Percentiles rank a stretch among this genome's conserved stretches.
These are phyloP conservation scores for Promerops cafer DNA, from an alignment of 2,113 vertebrate genomes.

Conservation along the genomic window DNA sequence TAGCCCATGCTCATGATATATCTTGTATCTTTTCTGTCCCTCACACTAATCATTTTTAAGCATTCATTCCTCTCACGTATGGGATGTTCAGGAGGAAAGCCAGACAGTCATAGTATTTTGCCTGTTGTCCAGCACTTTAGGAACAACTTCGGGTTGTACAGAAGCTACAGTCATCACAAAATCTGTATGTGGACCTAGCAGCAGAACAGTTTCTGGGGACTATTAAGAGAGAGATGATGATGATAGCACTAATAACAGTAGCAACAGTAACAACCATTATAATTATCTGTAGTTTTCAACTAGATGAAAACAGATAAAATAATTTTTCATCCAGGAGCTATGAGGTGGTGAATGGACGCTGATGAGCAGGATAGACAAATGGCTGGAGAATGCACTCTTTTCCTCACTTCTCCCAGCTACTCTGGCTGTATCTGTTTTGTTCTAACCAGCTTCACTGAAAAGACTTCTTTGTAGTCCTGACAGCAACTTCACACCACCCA, in stretches of 20 bases:
- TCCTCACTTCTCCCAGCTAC: not conserved
- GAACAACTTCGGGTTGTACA: not conserved
- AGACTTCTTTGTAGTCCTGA: not conserved
- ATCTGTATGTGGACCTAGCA: not conserved
- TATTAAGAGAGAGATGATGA: not conserved
- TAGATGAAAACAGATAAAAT: not conserved
- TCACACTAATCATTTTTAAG: not conserved
- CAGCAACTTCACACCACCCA: not conserved
- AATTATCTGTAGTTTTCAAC: not conserved
- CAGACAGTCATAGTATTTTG: not conserved
- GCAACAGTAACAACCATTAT: not conserved
- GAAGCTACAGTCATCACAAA: not conserved
- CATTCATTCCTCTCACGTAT: not conserved
- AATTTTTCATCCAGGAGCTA: not conserved
- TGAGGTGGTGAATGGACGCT: accelerated
- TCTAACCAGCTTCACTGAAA: not conserved
- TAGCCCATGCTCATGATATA: not conserved
- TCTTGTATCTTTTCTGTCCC: not conserved
- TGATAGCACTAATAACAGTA: not conserved
- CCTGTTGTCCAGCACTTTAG: not conserved
- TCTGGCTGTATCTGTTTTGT: not conserved
- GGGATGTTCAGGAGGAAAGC: not conserved
- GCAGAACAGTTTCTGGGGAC: not conserved
- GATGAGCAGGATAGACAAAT: not conserved
- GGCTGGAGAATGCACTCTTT: not conserved